Evolutionary conservation across 2,113 vertebrate species (phyloP), one percentile per base, ranked within the genome.

Genomic region (Ceyx cyanopectus): DNA sequence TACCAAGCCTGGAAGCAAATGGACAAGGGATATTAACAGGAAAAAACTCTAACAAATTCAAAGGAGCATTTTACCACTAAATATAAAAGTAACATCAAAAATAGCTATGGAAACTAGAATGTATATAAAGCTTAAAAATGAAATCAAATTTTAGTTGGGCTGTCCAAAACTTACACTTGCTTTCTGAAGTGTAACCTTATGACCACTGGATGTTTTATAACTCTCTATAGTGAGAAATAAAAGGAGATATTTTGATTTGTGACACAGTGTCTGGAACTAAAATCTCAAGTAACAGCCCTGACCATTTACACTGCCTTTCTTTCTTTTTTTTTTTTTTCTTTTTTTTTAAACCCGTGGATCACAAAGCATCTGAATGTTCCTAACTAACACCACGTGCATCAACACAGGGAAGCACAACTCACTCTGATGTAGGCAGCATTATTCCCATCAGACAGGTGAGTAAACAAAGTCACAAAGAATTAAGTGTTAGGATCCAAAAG

Each of bases 391-490:
- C 87, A 94, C 48, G 30, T 94, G 96, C 91, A 92, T 90, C 95
- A 93, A 96, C 89, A 96, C 0, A 74, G 81, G 87, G 75, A 34
- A 91, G 89, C 68, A 74, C 78, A 93, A 91, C 60, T 87, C 2
- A 61, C 81, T 96, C 89, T 93, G 87, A 95, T 94, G 94, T 87
- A 93, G 81, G 85, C 48, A 0, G 75, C 41, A 87, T 95, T 95
- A 91, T 91, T 95, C 91, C 89, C 60, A 72, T 89, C 91, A 92
- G 91, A 96, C 94, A 95, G 94, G 94, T 95, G 92, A 96, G 91
- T 93, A 96, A 96, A 96, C 96, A 94, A 95, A 95, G 89, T 80
- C 91, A 93, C 89, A 95, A 95, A 95, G 92, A 93, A 95, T 85
- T 69, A 94, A 96, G 94, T 95, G 95, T 96, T 94, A 69, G 57